Percentiles rank a stretch among this genome's conserved stretches.
phyloP scores from a whole-genome alignment of 2,888 invertebrate species.

The Oscheius onirici region DNA sequence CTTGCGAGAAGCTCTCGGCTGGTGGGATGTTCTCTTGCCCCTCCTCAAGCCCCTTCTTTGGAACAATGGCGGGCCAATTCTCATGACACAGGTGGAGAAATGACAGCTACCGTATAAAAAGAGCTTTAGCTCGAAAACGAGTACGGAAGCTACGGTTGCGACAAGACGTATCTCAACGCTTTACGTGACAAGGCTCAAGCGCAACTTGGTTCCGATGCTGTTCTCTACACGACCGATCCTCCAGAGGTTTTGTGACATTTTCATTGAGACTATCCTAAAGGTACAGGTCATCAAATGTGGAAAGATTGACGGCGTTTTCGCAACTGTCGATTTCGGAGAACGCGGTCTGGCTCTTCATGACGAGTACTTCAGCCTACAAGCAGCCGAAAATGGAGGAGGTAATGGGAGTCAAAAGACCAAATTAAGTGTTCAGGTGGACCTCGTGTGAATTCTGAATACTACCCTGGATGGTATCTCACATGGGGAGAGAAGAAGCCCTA shows the following conservation, averaged over 20 bases:
- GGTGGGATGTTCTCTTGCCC: slow-evolving; percentile 33
- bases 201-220: slow-evolving; percentile 78
- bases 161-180: slow-evolving; percentile 79
- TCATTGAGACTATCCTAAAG: too few species aligned
- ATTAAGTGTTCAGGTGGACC: slow-evolving; percentile 77
- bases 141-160: slow-evolving; percentile 79
- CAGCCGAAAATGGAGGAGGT: background rate
- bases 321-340: slow-evolving; percentile 36
- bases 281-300: slow-evolving; percentile 25
- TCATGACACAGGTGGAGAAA: slow-evolving; percentile 71
- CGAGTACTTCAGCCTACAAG: slow-evolving; percentile 28
- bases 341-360: slow-evolving; percentile 20
- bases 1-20: slow-evolving; percentile 21
- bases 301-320: slow-evolving; percentile 30
- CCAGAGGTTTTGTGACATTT: slow-evolving; percentile 9
- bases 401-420: background rate
- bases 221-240: slow-evolving; percentile 78
- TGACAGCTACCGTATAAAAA: background rate
- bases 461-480: slow-evolving; percentile 90
- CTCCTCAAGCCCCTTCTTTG: slow-evolving; percentile 71
- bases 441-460: slow-evolving; percentile 83
- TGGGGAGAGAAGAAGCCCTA: slow-evolving; percentile 77
- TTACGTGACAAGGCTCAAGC: slow-evolving; percentile 78
- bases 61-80: slow-evolving; percentile 73
- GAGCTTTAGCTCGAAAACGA: slow-evolving; percentile 76